A percentile compares a stretch with the other conserved stretches of the same genome.
phyloP scores from a whole-genome alignment of 2,113 vertebrate genomes.

The Nothocercus nigrocapillus region DNA sequence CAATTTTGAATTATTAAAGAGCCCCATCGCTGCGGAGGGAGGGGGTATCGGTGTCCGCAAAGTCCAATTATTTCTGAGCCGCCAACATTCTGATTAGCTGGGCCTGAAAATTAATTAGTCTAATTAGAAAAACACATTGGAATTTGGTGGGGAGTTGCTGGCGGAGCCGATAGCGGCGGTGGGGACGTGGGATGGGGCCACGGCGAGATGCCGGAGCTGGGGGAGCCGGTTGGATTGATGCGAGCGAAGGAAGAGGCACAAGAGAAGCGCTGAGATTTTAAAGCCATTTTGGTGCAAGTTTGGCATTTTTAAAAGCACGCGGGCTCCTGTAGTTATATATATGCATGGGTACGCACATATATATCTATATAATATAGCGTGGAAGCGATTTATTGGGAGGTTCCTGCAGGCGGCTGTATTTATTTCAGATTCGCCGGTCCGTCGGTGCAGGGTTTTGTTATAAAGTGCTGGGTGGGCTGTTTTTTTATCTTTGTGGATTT shows the following conservation, averaged over 20 bases:
- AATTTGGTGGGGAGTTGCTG: constrained; percentile 76
- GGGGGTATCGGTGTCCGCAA: constrained; percentile 75
- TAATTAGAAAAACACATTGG: constrained; percentile 84
- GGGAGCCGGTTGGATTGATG: constrained; percentile 27
- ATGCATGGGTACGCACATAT: not conserved
- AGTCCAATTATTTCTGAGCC: constrained; percentile 83
- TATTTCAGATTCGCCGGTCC: constrained; percentile 64
- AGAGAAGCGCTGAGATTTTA: not conserved
- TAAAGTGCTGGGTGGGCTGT: constrained; percentile 70
- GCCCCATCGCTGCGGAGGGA: constrained; percentile 63
- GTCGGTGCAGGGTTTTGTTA: constrained; percentile 57
- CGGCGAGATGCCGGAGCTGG: fast-evolving
- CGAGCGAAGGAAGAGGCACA: constrained; percentile 1
- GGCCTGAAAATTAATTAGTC: constrained; percentile 86
- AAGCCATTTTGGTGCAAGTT: constrained; percentile 19
- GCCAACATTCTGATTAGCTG: constrained; percentile 85
- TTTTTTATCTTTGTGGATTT: constrained; percentile 65
- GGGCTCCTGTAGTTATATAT: not conserved
- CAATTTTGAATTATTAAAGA: constrained; percentile 78
- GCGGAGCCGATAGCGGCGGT: constrained; percentile 35
- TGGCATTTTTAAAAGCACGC: constrained; percentile 7
- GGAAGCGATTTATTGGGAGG: constrained; percentile 36
- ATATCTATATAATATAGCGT: not conserved
- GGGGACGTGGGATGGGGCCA: not conserved
- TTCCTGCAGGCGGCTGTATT: constrained; percentile 63